Evolutionary conservation across 1,140 invertebrate genomes (phyloP).

Genomic region (Caenorhabditis inopinata): DNA sequence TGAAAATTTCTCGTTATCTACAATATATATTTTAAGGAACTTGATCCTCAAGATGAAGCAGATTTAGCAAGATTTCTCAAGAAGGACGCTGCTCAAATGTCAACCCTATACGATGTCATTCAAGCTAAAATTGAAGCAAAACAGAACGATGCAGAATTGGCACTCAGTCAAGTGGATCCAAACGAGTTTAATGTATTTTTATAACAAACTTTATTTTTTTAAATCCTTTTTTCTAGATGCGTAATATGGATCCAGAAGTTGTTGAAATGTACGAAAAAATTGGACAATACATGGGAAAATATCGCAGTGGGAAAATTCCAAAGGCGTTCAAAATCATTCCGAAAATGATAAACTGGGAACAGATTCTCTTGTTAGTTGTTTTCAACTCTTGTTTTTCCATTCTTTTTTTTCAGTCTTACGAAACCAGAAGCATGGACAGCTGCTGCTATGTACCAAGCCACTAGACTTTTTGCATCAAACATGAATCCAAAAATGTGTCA

Average conservation of each 20-base stretch:
- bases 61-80: slow-evolving; percentile 51
- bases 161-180: slow-evolving; percentile 37
- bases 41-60: slow-evolving; percentile 55
- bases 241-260: slow-evolving; percentile 74
- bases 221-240: background rate
- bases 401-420: slow-evolving; percentile 62
- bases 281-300: slow-evolving; percentile 79
- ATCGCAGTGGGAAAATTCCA: slow-evolving; percentile 90
- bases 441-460: slow-evolving; percentile 92
- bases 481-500: slow-evolving; percentile 94
- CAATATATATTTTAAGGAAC: background rate
- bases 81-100: slow-evolving; percentile 39
- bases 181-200: slow-evolving; percentile 39
- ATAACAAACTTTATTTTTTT: background rate
- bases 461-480: slow-evolving; percentile 91
- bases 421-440: slow-evolving; percentile 75
- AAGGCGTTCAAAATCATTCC: slow-evolving; percentile 98
- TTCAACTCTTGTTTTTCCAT: background rate
- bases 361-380: slow-evolving; percentile 61
- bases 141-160: slow-evolving; percentile 43
- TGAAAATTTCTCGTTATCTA: background rate
- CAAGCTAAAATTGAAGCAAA: slow-evolving; percentile 57
- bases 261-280: slow-evolving; percentile 85
- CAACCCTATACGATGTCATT: slow-evolving; percentile 54
- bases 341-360: slow-evolving; percentile 90